Percentiles rank a stretch among this genome's conserved stretches.
Evolutionary conservation across 2,797 vertebrate genomes (phyloP).

Genomic region (Leuciscus waleckii): DNA sequence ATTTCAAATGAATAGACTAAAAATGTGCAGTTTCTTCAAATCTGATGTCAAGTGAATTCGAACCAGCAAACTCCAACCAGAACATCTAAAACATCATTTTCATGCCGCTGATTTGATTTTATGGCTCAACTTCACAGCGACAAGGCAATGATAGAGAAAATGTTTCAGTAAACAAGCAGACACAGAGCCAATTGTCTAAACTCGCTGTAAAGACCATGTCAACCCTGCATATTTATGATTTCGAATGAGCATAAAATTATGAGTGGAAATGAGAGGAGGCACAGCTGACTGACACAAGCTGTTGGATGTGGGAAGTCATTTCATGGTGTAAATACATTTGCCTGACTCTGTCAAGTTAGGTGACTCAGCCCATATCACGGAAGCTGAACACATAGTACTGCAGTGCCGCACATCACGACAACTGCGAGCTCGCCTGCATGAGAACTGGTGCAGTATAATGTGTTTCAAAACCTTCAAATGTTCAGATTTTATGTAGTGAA

Average conservation of each 20-base stretch:
- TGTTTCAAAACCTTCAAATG: not conserved
- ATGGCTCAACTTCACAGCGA: slow-evolving; percentile 27
- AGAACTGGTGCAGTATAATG: slow-evolving; percentile 41
- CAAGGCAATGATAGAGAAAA: slow-evolving; percentile 39
- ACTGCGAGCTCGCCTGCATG: not conserved
- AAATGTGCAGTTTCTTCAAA: slow-evolving; percentile 30
- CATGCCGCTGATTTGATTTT: slow-evolving; percentile 41
- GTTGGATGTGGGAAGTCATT: slow-evolving; percentile 36
- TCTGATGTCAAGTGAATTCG: slow-evolving; percentile 27
- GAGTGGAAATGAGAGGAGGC: slow-evolving; percentile 17
- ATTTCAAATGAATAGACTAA: slow-evolving; percentile 42
- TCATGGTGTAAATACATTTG: slow-evolving; percentile 56
- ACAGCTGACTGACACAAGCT: slow-evolving; percentile 29
- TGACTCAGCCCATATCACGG: slow-evolving; percentile 75
- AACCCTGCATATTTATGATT: slow-evolving; percentile 44
- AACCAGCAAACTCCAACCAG: slow-evolving; percentile 12
- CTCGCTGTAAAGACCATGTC: slow-evolving; percentile 38
- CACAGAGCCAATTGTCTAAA: slow-evolving; percentile 43
- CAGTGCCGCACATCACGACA: slow-evolving; percentile 77
- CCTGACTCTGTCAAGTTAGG: slow-evolving; percentile 67
- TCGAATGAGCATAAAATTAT: slow-evolving; percentile 39
- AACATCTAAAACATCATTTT: slow-evolving; percentile 33
- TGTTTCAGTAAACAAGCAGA: slow-evolving; percentile 44
- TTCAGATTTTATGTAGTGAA: not conserved
- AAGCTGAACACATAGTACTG: slow-evolving; percentile 77